These are phyloP conservation scores for Dyspetes luteomarginatus DNA, from an alignment of 2,888 invertebrate genomes.

Conservation along the genomic window DNA sequence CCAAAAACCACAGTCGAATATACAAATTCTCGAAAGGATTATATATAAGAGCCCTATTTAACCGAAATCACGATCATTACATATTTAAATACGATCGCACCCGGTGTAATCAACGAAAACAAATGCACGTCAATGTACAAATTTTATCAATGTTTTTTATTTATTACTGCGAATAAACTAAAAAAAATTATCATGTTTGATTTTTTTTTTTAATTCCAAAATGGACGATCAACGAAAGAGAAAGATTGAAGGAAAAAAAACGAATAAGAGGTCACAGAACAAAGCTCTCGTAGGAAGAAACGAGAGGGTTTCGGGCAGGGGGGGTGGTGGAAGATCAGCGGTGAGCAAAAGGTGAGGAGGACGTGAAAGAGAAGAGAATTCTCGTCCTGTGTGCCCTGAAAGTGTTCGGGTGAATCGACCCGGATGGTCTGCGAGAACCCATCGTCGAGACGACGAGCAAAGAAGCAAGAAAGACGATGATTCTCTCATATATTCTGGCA, in stretches of 20 bases:
- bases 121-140: too few species aligned
- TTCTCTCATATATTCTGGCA: constrained; percentile 11
- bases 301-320: background rate
- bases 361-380: constrained; percentile 10
- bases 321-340: background rate
- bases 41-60: too few species aligned
- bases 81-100: too few species aligned
- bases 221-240: constrained; percentile 1
- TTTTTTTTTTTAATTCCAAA: constrained; percentile 14
- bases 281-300: constrained; percentile 44
- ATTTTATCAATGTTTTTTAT: too few species aligned
- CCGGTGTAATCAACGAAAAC: too few species aligned
- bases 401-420: constrained; percentile 53
- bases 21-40: too few species aligned
- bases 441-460: constrained; percentile 32
- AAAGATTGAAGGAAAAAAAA: constrained; percentile 31
- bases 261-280: constrained; percentile 55
- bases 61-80: too few species aligned
- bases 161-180: too few species aligned
- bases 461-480: constrained; percentile 39
- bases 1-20: too few species aligned
- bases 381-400: constrained; percentile 14
- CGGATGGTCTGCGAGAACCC: constrained; percentile 56
- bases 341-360: constrained; percentile 18
- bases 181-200: background rate